Evolutionary conservation across 2,888 invertebrate genomes (phyloP), one percentile per base, ranked within the genome.

Genomic region (Meiosimyza platycephala): DNA sequence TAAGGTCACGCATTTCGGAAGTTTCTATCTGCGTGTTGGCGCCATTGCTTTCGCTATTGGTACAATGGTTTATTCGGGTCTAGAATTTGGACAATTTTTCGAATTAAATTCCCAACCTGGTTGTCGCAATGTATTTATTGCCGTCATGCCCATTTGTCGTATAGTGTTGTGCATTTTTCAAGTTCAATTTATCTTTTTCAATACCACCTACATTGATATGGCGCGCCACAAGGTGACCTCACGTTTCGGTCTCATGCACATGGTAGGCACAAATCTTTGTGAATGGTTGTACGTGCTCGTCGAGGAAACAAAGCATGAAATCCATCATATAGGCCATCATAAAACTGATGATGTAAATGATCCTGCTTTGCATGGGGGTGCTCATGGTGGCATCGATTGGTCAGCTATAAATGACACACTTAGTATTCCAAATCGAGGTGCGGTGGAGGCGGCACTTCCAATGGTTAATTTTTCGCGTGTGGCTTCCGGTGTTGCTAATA

Each of bases 141-240:
- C 94, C n/a, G 89, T 96, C 68, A 94, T 94, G 16, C 96, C 97
- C 0, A 92, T 93, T 0, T 90, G 94, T 22, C 91, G 95, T 70
- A 93, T 96, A 90, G 87, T 93, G 16, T 91, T 97, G 80, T 95
- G 95, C 72, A 92, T 97, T 75, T 91, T 93, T 60, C 97, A 97
- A 88, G 94, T 97, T 89, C 96, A 97, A 86, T 97, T 97, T 86
- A 95, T 97, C 80, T 97, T 97, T 85, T 90, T 97, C 55, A 96
- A 96, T 82, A 94, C 95, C 78, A 95, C 95, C 86, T 90, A 91
- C 83, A 88, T 92, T 80, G 90, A 91, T 76, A 89, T 93, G 79
- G 91, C 91, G 22, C 88, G 89, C 62, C 91, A 92, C 82, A 92
- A 92, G 82, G 90, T 92, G 62, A 89, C 95, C 67, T 94, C 95